Evolutionary conservation across 2,797 vertebrate species (phyloP), one percentile per base, ranked within the genome.

Genomic region (Sparus aurata): DNA sequence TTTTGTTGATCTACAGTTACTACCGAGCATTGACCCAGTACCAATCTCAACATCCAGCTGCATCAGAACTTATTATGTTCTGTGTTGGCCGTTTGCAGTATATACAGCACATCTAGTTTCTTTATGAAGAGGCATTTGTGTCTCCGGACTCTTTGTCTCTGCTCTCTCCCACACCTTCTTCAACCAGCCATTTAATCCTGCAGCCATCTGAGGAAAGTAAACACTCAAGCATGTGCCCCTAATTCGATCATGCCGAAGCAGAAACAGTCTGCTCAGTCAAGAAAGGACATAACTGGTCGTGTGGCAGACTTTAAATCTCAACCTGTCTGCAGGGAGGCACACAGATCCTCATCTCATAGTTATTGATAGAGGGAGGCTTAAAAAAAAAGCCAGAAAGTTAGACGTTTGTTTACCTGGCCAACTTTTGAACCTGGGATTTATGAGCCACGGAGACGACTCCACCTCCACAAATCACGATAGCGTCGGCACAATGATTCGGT

Each of bases 391-490:
- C 16, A 50, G 49, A 75, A 45, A 15, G 23, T 57, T 54, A 75
- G 73, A 83, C 12, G 1, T 83, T 72, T 85, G 77, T 85, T 45
- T 81, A 85, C 66, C 52, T 84, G 77, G 80, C 87, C 60, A 38
- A 61, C 73, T 80, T 89, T 15, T 90, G 82, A 91, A 89, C 83
- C 66, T 65, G 55, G 45, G 50, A 89, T 87, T 85, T 80, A 85
- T 65, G 83, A 84, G 68, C 62, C 23, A 52, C 17, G 22, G 4
- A 50, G 50, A 78, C 34, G 55, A 50, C 70, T 79, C 73, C 52
- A 38, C 41, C 52, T 80, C 70, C 71, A 74, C 58, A 82, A 86
- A 83, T 85, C 69, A 69, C 7, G 22, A 69, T 17, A 16, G 61
- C 54, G n/a, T 49, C 22, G 18, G 41, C 57, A 30, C 68, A n/a